Evolutionary conservation across 1,140 invertebrate species (phyloP).

Genomic region (Mya arenaria): DNA sequence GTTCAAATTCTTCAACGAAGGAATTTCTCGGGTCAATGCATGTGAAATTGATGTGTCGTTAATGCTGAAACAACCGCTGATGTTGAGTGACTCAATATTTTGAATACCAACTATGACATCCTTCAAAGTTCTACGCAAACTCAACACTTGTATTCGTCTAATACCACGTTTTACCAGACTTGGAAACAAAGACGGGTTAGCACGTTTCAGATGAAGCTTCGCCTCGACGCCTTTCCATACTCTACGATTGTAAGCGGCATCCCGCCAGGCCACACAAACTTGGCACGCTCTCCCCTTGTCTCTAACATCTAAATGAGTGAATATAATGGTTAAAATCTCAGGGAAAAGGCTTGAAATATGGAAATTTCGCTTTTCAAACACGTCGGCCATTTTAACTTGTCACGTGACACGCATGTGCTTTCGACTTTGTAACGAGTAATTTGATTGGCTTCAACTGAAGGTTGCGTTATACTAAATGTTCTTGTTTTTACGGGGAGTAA

Average conservation of each 20-base stretch:
- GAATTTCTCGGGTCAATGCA: slow-evolving; percentile 89
- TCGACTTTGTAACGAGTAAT: slow-evolving; percentile 3
- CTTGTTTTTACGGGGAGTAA: no score
- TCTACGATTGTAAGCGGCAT: slow-evolving; percentile 92
- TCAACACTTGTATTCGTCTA: slow-evolving; percentile 93
- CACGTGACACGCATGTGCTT: slow-evolving; percentile 28
- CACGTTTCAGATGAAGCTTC: slow-evolving; percentile 91
- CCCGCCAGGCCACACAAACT: slow-evolving; percentile 94
- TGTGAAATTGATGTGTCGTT: slow-evolving; percentile 91
- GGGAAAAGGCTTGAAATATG: slow-evolving; percentile 95
- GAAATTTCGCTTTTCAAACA: slow-evolving; percentile 26
- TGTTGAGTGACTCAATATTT: slow-evolving; percentile 92
- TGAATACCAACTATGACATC: slow-evolving; percentile 94
- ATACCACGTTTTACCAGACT: slow-evolving; percentile 94
- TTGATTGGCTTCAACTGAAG: slow-evolving; percentile 8
- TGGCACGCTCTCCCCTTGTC: slow-evolving; percentile 95
- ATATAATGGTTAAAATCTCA: slow-evolving; percentile 95
- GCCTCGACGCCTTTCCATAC: slow-evolving; percentile 97
- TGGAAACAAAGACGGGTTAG: slow-evolving; percentile 91
- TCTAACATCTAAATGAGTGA: slow-evolving; percentile 92
- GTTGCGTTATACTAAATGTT: neutral
- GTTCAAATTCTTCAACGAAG: slow-evolving; percentile 90
- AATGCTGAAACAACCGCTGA: slow-evolving; percentile 96
- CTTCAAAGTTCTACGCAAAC: slow-evolving; percentile 90
- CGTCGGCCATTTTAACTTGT: slow-evolving; percentile 68